These are phyloP conservation scores for Hoplodrina blanda DNA, from an alignment of 2,888 invertebrate species.

Conservation along the genomic window DNA sequence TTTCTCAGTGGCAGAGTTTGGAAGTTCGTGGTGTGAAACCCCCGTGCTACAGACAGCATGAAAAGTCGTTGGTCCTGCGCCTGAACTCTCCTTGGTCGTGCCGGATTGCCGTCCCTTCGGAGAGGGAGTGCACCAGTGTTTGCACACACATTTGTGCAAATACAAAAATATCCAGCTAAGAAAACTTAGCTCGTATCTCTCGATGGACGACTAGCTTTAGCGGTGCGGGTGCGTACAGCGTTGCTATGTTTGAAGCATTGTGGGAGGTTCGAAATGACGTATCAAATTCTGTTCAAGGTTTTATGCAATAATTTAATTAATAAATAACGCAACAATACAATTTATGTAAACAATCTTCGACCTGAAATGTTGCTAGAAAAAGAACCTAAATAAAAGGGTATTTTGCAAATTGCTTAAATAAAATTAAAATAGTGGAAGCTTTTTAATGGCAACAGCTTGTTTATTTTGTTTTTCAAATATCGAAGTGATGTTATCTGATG, in stretches of 20 bases:
- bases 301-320: conserved; percentile 39
- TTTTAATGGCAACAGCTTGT: background rate
- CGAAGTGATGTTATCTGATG: background rate
- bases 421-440: background rate
- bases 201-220: conserved; percentile 3
- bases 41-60: too few species aligned
- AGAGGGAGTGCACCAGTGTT: too few species aligned
- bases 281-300: conserved; percentile 44
- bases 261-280: conserved; percentile 38
- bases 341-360: conserved; percentile 1
- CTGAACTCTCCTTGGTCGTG: too few species aligned
- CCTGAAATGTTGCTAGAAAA: background rate
- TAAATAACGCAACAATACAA: conserved; percentile 28
- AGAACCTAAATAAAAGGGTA: background rate
- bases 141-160: too few species aligned
- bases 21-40: too few species aligned
- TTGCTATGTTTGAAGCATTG: conserved; percentile 41
- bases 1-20: too few species aligned
- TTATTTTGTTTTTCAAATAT: background rate
- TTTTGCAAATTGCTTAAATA: background rate
- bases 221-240: conserved; percentile 24
- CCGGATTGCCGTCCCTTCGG: too few species aligned
- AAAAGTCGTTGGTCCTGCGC: too few species aligned
- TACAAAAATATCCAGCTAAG: background rate
- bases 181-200: background rate